Conservation (phyloP, 2,797 vertebrate species). For the Pantherophis vulpinus region DNA sequence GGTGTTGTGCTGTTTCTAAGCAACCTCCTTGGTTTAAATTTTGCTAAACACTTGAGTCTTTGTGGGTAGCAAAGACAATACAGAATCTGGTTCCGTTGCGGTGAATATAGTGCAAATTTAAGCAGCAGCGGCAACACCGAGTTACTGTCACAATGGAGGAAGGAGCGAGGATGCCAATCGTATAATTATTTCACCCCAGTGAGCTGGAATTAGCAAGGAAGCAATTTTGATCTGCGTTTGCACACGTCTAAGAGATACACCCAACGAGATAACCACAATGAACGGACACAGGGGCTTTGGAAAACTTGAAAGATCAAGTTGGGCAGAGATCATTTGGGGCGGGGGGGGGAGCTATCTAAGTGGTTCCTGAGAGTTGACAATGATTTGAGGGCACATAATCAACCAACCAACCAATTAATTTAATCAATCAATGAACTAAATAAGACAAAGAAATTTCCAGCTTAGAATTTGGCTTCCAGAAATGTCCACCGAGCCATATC, state of each 20-base stretch:
- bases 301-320: neutral
- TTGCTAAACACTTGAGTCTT: neutral
- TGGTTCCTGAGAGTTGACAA: too few species aligned
- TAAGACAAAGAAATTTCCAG: neutral
- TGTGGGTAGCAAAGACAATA: neutral
- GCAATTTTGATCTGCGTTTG: neutral
- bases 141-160: neutral
- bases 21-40: neutral
- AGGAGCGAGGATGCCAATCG: neutral
- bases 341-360: too few species aligned
- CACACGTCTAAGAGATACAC: neutral
- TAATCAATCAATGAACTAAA: neutral
- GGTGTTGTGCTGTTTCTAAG: neutral
- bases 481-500: neutral
- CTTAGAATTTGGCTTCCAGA: neutral
- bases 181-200: neutral
- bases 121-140: neutral
- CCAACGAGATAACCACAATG: neutral
- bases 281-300: neutral
- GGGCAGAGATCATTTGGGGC: neutral
- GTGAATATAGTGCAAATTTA: neutral
- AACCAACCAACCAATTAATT: too few species aligned
- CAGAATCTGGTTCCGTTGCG: neutral
- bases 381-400: too few species aligned
- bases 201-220: neutral